Percentiles rank a stretch among this genome's conserved stretches.
Evolutionary conservation across 2,797 vertebrate genomes (phyloP).

Genomic region (Sebastes umbrosus): DNA sequence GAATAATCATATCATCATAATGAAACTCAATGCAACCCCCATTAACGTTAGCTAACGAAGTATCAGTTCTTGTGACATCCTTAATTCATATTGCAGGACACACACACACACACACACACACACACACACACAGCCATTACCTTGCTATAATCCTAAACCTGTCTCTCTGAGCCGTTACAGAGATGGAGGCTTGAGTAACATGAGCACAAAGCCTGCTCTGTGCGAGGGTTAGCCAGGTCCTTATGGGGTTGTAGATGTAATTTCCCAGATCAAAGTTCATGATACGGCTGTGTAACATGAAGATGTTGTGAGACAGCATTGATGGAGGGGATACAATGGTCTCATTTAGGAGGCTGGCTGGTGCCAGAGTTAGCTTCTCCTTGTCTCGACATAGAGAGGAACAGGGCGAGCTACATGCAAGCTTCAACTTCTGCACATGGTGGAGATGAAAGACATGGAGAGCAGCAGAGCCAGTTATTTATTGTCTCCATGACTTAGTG

Average conservation of each 20-base stretch:
- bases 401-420: conserved; percentile 1
- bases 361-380: conserved; percentile 6
- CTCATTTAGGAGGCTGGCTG: conserved; percentile 50
- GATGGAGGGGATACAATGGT: conserved; percentile 58
- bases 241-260: conserved; percentile 63
- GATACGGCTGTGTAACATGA: conserved; percentile 69
- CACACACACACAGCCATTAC: conserved; percentile 27
- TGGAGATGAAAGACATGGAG: background rate
- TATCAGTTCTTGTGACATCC: background rate
- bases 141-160: conserved; percentile 32
- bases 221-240: conserved; percentile 50
- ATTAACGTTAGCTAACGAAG: no score
- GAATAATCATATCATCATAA: no score
- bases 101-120: conserved; percentile 21
- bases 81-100: conserved; percentile 14
- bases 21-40: no score
- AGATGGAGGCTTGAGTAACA: conserved; percentile 54
- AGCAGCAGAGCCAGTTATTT: background rate
- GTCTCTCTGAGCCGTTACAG: conserved; percentile 25
- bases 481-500: background rate
- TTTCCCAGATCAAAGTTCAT: conserved; percentile 69
- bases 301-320: conserved; percentile 59
- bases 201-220: conserved; percentile 64
- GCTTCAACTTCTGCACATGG: background rate
- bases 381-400: conserved; percentile 10